Evolutionary conservation across 2,797 vertebrate species (phyloP).

Genomic region (Masticophis lateralis): DNA sequence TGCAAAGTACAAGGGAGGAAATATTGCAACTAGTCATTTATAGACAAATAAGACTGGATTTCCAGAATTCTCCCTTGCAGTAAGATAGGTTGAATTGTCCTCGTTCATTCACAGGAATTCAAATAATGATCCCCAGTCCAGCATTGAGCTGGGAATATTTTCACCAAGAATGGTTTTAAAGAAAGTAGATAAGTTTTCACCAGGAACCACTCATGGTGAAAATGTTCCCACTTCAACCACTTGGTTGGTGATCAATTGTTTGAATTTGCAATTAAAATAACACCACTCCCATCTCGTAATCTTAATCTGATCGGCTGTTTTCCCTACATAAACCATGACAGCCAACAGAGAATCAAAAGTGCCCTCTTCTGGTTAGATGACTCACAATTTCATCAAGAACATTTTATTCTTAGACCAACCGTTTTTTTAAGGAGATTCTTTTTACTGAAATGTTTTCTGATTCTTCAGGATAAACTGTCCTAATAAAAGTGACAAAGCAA

Average conservation of each 20-base stretch:
- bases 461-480: neutral
- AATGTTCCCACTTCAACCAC: neutral
- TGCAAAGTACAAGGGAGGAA: neutral
- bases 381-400: neutral
- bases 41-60: neutral
- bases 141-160: neutral
- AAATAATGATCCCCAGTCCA: neutral
- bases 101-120: neutral
- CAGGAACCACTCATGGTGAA: conserved; percentile 21
- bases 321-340: neutral
- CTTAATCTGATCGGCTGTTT: neutral
- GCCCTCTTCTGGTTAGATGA: conserved; percentile 52
- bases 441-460: neutral
- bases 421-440: neutral
- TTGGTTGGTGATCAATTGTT: conserved; percentile 30
- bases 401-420: neutral
- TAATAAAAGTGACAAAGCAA: neutral
- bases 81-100: neutral
- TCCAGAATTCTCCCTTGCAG: neutral
- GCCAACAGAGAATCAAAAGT: conserved; percentile 27
- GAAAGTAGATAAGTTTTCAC: neutral
- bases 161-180: neutral
- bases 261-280: neutral
- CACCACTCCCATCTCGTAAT: neutral
- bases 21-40: neutral